Percentiles rank a stretch among this genome's conserved stretches.
phyloP scores from a whole-genome alignment of 2,797 vertebrate genomes.

The Potorous gilbertii region DNA sequence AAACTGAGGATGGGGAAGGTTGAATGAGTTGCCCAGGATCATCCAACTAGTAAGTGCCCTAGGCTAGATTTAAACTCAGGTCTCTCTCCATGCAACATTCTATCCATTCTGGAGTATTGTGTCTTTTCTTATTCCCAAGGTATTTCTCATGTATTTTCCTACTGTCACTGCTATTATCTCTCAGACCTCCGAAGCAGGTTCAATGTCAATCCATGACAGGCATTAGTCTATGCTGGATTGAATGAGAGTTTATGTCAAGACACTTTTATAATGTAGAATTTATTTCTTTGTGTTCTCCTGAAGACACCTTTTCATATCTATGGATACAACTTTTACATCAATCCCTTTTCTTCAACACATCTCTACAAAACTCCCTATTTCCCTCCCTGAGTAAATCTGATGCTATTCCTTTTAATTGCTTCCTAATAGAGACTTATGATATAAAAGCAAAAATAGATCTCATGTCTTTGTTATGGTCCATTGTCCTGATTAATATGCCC shows the following conservation, averaged over 20 bases:
- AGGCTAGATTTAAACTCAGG: neutral
- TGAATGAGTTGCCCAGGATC: neutral
- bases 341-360: neutral
- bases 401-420: neutral
- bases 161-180: neutral
- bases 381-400: neutral
- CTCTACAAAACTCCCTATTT: neutral
- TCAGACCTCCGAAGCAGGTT: neutral
- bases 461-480: neutral
- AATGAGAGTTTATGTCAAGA: neutral
- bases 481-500: neutral
- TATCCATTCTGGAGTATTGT: neutral
- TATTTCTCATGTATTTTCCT: neutral
- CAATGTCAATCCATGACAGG: neutral
- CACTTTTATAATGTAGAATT: neutral
- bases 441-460: neutral
- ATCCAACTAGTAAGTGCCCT: neutral
- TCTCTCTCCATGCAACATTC: neutral
- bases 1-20: neutral
- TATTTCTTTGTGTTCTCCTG: neutral
- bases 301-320: neutral
- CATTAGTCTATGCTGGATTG: neutral
- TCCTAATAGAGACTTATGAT: neutral
- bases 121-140: neutral
- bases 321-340: neutral